Evolutionary conservation across 2,888 invertebrate species (phyloP).

Genomic region (Hoplodrina blanda): DNA sequence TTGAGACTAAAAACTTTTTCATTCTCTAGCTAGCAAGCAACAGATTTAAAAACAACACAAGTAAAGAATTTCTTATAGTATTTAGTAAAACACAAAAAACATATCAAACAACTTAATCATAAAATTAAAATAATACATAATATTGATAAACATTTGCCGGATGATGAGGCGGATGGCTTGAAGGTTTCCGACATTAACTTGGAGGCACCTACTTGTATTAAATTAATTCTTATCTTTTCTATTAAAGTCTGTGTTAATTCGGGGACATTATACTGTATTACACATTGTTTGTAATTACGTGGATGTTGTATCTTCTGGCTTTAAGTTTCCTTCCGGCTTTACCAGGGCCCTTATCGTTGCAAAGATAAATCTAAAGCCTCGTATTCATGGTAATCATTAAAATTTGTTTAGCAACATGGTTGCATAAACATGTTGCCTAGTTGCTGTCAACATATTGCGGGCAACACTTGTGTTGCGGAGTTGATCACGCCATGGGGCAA

Average conservation of each 20-base stretch:
- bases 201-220: constrained; percentile 31
- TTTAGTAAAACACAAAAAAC: neutral
- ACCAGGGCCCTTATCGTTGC: neutral
- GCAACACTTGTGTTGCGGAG: no score
- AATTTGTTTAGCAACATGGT: no score
- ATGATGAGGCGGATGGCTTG: constrained; percentile 68
- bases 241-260: constrained; percentile 46
- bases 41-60: neutral
- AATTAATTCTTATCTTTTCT: constrained; percentile 54
- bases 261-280: constrained; percentile 42
- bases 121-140: constrained; percentile 57
- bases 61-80: constrained; percentile 27
- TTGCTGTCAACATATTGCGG: no score
- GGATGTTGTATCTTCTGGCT: constrained; percentile 22
- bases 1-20: no score
- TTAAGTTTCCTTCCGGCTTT: constrained; percentile 27
- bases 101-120: constrained; percentile 41
- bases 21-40: neutral
- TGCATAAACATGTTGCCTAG: no score
- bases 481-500: no score
- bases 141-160: constrained; percentile 70
- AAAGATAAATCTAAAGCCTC: neutral
- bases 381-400: no score
- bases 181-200: constrained; percentile 63
- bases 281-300: constrained; percentile 43